Base-by-base conservation (phyloP, 1,140 invertebrate species). In the Drosophila jambulina region DNA sequence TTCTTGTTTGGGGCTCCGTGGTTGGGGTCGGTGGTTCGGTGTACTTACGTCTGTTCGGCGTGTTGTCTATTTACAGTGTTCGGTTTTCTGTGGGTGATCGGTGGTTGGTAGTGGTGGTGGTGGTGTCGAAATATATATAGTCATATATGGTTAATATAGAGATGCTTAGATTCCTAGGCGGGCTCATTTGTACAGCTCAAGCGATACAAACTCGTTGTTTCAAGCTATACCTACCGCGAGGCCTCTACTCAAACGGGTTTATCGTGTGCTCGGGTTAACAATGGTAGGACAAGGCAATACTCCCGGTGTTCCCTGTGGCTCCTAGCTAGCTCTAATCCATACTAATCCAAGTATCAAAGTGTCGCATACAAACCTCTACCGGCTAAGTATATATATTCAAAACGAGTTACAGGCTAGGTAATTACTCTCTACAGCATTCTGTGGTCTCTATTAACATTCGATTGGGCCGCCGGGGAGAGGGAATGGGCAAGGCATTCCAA, bases 41-140 rank as follows among this genome's bases (percentile, higher is more conserved):
- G 85, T 88, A 88, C 84, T 88, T 88, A 88, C 84, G 84, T 90
- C 84, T 65, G 85, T 87, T 83, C 65, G 54, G 59, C 51, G 75
- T 83, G 64, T 80, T 51, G 51, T 81, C 68, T 85, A 85, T 85
- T 81, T 85, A 85, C 82, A 84, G 82, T 85, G 78, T 85, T 49
- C 56, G 67, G 64, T 78, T 49, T 78, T 25, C 34, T 78, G 65
- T 78, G 72, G 71, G 72, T 77, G 61, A 77, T 77, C 61, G 72
- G 72, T 54, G 51, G 48, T 48, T 15, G 45, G 48, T 51, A 27
- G 17, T 51, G 25, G 25, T 42, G 21, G 32, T 21, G 13, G 51
- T 56, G 53, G 53, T 77, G 46, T 77, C 46, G 60, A 76, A 53
- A 75, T 74, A 27, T 48, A 48, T 48, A 48, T 68, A 77, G 72